Conservation (phyloP, 2,888 invertebrate genomes). For the Nomada hirtipes region DNA sequence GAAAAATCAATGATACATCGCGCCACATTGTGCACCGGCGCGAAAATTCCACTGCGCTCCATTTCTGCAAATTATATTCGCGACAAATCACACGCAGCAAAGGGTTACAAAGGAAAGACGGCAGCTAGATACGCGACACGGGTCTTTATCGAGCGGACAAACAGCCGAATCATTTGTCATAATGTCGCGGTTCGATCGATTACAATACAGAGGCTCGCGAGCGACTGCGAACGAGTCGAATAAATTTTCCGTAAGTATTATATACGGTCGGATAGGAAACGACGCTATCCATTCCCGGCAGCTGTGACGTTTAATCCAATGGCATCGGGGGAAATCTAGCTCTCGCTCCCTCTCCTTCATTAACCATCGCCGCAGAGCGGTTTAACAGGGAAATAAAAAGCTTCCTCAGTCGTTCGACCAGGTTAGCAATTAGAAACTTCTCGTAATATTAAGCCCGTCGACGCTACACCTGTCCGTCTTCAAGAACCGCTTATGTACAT, state of each 20-base stretch:
- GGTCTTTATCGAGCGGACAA: conserved; percentile 27
- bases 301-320: conserved; percentile 69
- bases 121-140: background rate
- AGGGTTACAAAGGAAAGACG: conserved; percentile 17
- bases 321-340: conserved; percentile 68
- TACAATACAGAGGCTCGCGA: conserved; percentile 22
- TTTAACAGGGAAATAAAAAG: conserved; percentile 45
- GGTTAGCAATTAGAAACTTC: conserved; percentile 31
- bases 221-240: conserved; percentile 52
- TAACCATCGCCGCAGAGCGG: conserved; percentile 37
- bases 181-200: conserved; percentile 45
- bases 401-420: conserved; percentile 19
- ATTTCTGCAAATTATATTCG: background rate
- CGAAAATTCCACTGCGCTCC: background rate
- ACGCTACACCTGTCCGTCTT: background rate
- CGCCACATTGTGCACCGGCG: background rate
- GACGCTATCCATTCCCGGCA: conserved; percentile 67
- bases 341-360: conserved; percentile 52
- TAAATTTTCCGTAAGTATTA: conserved; percentile 65
- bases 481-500: too few species aligned
- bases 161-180: conserved; percentile 38
- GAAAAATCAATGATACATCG: conserved; percentile 20
- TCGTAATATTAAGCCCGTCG: conserved; percentile 27
- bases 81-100: conserved; percentile 32
- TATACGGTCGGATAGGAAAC: conserved; percentile 61